phyloP scores from a whole-genome alignment of 2,797 vertebrate genomes.

The Pseudochaenichthys georgianus region DNA sequence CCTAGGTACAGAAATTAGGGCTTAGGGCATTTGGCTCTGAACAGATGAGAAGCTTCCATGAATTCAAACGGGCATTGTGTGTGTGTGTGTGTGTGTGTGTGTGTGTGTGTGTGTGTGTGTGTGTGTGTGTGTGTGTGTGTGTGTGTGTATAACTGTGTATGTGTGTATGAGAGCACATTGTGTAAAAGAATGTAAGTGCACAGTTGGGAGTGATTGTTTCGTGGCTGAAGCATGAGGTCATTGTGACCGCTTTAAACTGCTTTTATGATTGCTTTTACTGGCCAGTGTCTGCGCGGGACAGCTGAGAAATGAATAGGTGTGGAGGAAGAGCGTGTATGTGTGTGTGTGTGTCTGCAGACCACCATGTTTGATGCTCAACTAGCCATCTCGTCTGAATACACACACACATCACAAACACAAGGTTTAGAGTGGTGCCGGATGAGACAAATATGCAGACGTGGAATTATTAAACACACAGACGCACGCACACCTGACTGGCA shows the following conservation, averaged over 20 bases:
- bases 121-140: slow-evolving; percentile 37
- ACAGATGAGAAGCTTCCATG: slow-evolving; percentile 75
- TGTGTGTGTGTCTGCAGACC: slow-evolving; percentile 59
- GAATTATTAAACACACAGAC: slow-evolving; percentile 20
- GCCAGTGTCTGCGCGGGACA: slow-evolving; percentile 47
- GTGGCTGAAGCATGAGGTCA: slow-evolving; percentile 74
- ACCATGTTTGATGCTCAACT: slow-evolving; percentile 56
- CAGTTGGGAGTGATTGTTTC: slow-evolving; percentile 70
- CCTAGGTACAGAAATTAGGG: slow-evolving; percentile 35
- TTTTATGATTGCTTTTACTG: slow-evolving; percentile 65
- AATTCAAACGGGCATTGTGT: slow-evolving; percentile 71
- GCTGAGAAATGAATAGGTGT: slow-evolving; percentile 62
- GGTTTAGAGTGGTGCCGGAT: slow-evolving; percentile 37
- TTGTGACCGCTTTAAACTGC: slow-evolving; percentile 47
- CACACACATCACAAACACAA: slow-evolving; percentile 3
- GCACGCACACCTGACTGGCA: slow-evolving; percentile 42
- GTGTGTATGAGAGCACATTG: slow-evolving; percentile 6
- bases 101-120: no score
- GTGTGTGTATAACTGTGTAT: neutral
- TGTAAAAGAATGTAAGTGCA: slow-evolving; percentile 15
- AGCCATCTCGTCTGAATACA: slow-evolving; percentile 35
- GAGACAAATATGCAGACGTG: slow-evolving; percentile 51
- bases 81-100: no score
- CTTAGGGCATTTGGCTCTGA: slow-evolving; percentile 41
- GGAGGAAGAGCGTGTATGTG: slow-evolving; percentile 32